Conservation (phyloP, 2,888 invertebrate genomes). For the Stenolophus ochropezus region DNA sequence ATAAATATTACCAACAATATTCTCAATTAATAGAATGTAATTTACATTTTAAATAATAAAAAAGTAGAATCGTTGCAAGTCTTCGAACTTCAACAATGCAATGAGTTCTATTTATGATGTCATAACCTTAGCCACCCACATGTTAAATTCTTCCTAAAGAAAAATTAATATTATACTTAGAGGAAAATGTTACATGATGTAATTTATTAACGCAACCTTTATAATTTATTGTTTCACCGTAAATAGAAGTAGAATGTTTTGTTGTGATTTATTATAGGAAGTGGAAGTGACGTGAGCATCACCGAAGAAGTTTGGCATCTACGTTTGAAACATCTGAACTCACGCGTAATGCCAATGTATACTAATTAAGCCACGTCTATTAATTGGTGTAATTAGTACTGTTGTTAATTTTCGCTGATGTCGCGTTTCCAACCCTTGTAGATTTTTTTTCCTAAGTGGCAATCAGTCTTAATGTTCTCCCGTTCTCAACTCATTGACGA, state of each 20-base stretch:
- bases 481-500: background rate
- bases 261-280: background rate
- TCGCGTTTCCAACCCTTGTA: background rate
- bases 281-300: background rate
- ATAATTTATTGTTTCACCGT: background rate
- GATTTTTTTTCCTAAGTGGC: background rate
- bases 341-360: conserved; percentile 26
- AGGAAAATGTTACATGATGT: too few relatives aligned
- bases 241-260: background rate
- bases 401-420: conserved; percentile 41
- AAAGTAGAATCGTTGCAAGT: too few relatives aligned
- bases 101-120: too few relatives aligned
- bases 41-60: too few relatives aligned
- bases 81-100: too few relatives aligned
- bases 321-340: background rate
- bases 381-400: conserved; percentile 42
- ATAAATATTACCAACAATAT: too few relatives aligned
- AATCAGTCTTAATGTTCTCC: background rate
- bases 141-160: too few relatives aligned
- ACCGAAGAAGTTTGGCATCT: background rate
- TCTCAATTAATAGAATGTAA: too few relatives aligned
- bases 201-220: background rate
- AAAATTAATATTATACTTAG: too few relatives aligned
- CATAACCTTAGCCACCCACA: too few relatives aligned
- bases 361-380: conserved; percentile 34